Evolutionary conservation across 2,888 invertebrate genomes (phyloP), one percentile per base, ranked within the genome.

Genomic region (Drosophila emarginata): DNA sequence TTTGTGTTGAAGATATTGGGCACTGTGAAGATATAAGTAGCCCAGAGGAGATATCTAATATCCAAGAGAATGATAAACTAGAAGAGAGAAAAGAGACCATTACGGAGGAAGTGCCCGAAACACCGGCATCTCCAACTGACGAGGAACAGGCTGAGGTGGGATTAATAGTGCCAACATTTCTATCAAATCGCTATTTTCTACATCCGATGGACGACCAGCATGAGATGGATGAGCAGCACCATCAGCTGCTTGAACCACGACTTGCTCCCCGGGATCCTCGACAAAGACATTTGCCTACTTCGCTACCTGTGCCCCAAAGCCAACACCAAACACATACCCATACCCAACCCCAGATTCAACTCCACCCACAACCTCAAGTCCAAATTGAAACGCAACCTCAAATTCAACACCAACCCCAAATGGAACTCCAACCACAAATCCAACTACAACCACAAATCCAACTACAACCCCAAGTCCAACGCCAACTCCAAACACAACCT

Each of bases 101-200:
- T 12, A 12, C n/a, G 11, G 70, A 75, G 2, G 60, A 60, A 2
- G 57, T 84, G 7, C 72, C 77, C 2, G 83, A 83, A 56, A 80
- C 83, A 0, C 78, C 83, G 0, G 78, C 66, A 7, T 78, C 80
- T 9, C 83, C 80, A 12, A 80, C 76, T 0, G 77, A 80, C 6
- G 78, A 78, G 21, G 65, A 54, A 4, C 73, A 77, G 0, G 73
- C 82, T 32, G 54, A 40, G 26, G 59, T 14, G 40, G 58, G 12
- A 9, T 26, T 26, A 15, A 59, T 28, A 28, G 26, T 50, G 7
- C 59, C 59, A 12, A 28, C 45, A 4, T 45, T 28, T 28, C 45
- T 28, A 18, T 23, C 15, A 4, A 28, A 14, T 1, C 59, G 58
- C 18, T 60, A 32, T 3, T 6, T 12, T 37, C 53, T 36, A 5